Conservation (phyloP, 2,797 vertebrate species). For the Ciconia nigra region DNA sequence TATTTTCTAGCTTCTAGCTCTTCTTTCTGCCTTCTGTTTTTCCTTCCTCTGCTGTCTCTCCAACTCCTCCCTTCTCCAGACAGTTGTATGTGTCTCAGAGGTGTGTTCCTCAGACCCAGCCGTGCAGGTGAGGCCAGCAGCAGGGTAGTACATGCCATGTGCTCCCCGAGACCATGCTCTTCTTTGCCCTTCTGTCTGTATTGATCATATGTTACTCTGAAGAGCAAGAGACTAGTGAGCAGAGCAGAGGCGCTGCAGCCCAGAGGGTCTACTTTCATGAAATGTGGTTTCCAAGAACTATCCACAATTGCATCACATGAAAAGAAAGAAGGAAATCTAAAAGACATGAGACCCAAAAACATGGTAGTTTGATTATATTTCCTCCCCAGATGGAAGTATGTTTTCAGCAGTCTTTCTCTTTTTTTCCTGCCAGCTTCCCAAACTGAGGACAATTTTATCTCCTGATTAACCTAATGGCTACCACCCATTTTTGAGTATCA, state of each 20-base stretch:
- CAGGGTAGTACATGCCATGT: not conserved
- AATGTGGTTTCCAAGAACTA: not conserved
- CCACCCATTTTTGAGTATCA: not conserved
- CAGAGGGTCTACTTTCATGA: not conserved
- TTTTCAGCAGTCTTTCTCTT: not conserved
- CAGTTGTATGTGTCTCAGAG: not conserved
- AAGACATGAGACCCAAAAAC: not conserved
- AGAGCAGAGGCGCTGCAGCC: not conserved
- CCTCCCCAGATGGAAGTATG: not conserved
- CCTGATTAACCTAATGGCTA: not conserved
- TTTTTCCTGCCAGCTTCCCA: not conserved
- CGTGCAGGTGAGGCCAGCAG: rapidly evolving
- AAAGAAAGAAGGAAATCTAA: not conserved
- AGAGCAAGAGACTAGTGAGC: not conserved
- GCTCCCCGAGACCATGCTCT: not conserved
- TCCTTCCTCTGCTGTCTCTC: not conserved
- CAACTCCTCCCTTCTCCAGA: not conserved
- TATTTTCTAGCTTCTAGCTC: not conserved
- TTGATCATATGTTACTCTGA: not conserved
- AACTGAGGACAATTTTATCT: not conserved
- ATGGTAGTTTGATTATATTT: not conserved
- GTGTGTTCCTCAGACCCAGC: not conserved
- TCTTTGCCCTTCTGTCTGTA: not conserved
- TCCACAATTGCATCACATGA: not conserved
- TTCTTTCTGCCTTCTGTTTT: not conserved